Base-by-base conservation (phyloP, 1,140 invertebrate genomes). In the Steinernema khuongi region DNA sequence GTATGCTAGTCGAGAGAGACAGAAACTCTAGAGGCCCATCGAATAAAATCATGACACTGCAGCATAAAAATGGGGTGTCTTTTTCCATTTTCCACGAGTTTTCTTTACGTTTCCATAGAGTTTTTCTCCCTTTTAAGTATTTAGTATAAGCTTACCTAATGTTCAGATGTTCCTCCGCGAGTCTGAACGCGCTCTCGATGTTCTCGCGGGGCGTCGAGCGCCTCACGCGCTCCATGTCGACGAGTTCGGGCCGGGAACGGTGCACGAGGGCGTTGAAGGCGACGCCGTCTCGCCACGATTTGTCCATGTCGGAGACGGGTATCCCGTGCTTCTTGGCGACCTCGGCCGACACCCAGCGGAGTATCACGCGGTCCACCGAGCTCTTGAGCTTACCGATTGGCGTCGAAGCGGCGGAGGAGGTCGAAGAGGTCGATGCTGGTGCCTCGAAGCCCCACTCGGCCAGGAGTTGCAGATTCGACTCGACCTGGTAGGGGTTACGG, bases 221-320 rank as follows among this genome's bases (percentile, higher is more conserved):
- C 80, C 90, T 89, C 87, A 94, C 89, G 69, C 90, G 90, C 29
- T 92, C 90, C 76, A 81, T 88, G 86, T 94, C 94, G 30, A 98
- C 91, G 67, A 97, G 86, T 85, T 94, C 93, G 28, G 93, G 93
- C 83, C 93, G 92, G 79, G 98, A 96, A 18, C 92, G 91, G 87
- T 97, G 93, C 68, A 99, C 93, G 68, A 99, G 91, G 0, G 94
- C 94, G 30, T 97, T 89, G 88, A 99, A 98, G 18, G 95, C 95
- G 80, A 93, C 89, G 74, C 96, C 96, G 87, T 98, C 95, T 80
- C 94, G 89, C 96, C 96, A 99, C 85, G 93, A 94, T 77, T 91
- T 90, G 31, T 95, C 95, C 87, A 99, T 98, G 87, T 99, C 94
- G 86, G 90, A 91, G 1, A 98, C 91, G 87, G 92, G 89, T 68